phyloP scores from a whole-genome alignment of 2,113 vertebrate species.

The Butorides virescens region DNA sequence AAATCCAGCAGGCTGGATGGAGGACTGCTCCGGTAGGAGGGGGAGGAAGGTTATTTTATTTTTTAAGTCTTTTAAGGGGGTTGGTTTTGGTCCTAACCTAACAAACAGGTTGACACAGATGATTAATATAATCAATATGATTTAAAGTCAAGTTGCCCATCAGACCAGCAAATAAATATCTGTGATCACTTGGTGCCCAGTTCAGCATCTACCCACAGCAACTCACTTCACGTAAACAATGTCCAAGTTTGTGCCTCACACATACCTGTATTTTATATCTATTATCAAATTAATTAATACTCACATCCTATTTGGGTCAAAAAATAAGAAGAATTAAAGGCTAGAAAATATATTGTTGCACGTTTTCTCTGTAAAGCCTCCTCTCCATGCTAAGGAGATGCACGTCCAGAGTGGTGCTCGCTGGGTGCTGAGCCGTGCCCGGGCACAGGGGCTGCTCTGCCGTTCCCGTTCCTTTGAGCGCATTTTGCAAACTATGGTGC shows the following conservation, averaged over 20 bases:
- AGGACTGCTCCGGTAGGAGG: not conserved
- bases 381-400: not conserved
- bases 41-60: not conserved
- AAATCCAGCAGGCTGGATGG: not conserved
- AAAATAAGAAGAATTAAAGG: not conserved
- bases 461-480: not conserved
- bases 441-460: not conserved
- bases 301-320: not conserved
- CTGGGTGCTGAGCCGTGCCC: not conserved
- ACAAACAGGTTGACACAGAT: accelerated
- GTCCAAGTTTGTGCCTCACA: not conserved
- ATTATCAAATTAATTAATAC: not conserved
- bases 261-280: not conserved
- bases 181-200: not conserved
- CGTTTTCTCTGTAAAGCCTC: not conserved
- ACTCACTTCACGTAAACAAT: not conserved
- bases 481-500: not conserved
- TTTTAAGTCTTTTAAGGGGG: not conserved
- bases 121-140: not conserved
- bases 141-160: not conserved
- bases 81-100: not conserved
- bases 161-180: not conserved
- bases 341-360: accelerated
- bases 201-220: not conserved
- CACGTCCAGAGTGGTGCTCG: accelerated